Evolutionary conservation across 2,113 vertebrate genomes (phyloP).

Genomic region (Muscicapa adusta): DNA sequence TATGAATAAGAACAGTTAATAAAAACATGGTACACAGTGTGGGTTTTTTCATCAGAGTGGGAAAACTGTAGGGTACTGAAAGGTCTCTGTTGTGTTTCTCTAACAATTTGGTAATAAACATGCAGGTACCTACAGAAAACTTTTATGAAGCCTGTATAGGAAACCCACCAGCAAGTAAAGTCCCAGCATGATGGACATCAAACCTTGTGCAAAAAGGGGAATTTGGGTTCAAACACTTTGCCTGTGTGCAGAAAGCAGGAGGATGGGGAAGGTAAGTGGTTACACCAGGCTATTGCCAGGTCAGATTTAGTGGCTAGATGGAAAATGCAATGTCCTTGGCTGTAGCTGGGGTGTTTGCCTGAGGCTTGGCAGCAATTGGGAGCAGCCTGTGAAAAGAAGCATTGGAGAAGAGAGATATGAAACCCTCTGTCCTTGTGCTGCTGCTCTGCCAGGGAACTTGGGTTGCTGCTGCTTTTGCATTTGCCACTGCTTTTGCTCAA

Average conservation of each 20-base stretch:
- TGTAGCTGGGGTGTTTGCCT: background rate
- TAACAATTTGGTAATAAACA: background rate
- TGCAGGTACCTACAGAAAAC: background rate
- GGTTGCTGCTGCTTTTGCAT: background rate
- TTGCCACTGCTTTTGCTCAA: background rate
- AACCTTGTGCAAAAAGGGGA: background rate
- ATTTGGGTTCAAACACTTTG: background rate
- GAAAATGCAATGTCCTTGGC: background rate
- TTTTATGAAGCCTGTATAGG: background rate
- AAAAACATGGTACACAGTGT: rapidly evolving
- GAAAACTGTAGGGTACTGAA: background rate
- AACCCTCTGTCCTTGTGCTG: rapidly evolving
- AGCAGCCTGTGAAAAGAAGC: background rate
- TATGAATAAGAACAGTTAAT: background rate
- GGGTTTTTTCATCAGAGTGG: background rate
- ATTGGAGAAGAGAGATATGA: background rate
- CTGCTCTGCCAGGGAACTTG: background rate
- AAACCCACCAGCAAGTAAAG: background rate
- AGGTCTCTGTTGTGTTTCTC: background rate
- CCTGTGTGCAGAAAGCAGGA: background rate
- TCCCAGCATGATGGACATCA: background rate
- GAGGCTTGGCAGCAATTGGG: rapidly evolving
- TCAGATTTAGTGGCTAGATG: background rate
- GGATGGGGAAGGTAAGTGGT: background rate
- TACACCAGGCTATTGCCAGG: rapidly evolving